These are phyloP conservation scores for Oegoconia quadripuncta DNA, from an alignment of 2,888 invertebrate genomes.

Conservation along the genomic window DNA sequence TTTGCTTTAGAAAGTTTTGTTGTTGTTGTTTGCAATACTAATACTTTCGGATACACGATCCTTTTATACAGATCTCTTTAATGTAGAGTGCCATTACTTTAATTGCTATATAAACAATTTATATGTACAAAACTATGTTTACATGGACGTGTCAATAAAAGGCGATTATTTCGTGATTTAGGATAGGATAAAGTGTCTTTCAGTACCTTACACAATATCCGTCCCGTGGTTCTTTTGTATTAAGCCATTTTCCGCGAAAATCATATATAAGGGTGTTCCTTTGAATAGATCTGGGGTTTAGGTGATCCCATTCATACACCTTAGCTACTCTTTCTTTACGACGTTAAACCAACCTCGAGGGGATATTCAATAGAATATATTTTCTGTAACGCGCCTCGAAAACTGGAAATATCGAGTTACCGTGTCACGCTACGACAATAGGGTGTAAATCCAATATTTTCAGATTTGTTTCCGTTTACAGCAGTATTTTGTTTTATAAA, in stretches of 20 bases:
- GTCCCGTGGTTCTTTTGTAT: constrained; percentile 34
- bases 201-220: constrained; percentile 22
- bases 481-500: not conserved
- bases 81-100: too few species aligned
- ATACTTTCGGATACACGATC: too few species aligned
- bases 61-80: too few species aligned
- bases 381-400: not conserved
- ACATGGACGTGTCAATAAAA: not conserved
- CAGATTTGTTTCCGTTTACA: constrained; percentile 2
- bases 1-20: too few species aligned
- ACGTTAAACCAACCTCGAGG: constrained; percentile 26
- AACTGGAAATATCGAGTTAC: constrained; percentile 8
- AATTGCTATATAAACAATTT: too few species aligned
- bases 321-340: constrained; percentile 47
- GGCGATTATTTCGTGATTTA: not conserved
- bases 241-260: constrained; percentile 44
- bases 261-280: constrained; percentile 39
- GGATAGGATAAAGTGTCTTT: not conserved
- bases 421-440: constrained; percentile 3
- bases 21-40: too few species aligned
- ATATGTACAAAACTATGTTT: too few species aligned
- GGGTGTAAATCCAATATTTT: constrained; percentile 8
- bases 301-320: constrained; percentile 44
- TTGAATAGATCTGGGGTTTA: constrained; percentile 45
- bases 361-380: constrained; percentile 12